Conservation (phyloP, 2,113 vertebrate genomes). For the Puntigrus tetrazona region DNA sequence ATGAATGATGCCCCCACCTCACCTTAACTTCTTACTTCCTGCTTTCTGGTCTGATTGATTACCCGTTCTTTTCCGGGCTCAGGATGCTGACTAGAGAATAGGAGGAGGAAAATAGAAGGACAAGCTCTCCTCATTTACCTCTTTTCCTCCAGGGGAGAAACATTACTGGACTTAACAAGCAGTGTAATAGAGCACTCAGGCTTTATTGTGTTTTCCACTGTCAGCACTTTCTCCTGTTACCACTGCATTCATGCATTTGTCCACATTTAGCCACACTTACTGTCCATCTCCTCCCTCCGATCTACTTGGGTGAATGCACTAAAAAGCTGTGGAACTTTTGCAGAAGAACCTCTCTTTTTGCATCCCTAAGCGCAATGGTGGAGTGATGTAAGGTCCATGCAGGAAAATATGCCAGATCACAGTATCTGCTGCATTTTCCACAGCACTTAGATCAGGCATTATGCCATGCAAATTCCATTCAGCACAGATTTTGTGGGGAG, state of each 20-base stretch:
- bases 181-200: constrained; percentile 45
- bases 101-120: constrained; percentile 24
- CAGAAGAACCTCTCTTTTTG: neutral
- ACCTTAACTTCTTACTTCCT: constrained; percentile 27
- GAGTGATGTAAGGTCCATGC: neutral
- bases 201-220: constrained; percentile 53
- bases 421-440: neutral
- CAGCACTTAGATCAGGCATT: neutral
- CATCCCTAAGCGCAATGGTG: neutral
- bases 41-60: constrained; percentile 36
- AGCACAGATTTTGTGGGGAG: neutral
- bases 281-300: constrained; percentile 4
- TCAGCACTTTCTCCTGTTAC: constrained; percentile 55
- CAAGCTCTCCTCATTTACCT: constrained; percentile 42
- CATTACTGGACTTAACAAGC: constrained; percentile 54
- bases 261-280: constrained; percentile 31
- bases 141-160: constrained; percentile 47
- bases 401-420: neutral
- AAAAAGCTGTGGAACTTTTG: neutral
- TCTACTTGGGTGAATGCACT: neutral
- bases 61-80: constrained; percentile 19
- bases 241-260: constrained; percentile 25
- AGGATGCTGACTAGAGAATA: constrained; percentile 12
- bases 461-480: neutral
- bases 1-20: neutral